Percentiles rank a stretch among this genome's conserved stretches.
Conservation (phyloP, 2,888 invertebrate species). For the Seira musarum region DNA sequence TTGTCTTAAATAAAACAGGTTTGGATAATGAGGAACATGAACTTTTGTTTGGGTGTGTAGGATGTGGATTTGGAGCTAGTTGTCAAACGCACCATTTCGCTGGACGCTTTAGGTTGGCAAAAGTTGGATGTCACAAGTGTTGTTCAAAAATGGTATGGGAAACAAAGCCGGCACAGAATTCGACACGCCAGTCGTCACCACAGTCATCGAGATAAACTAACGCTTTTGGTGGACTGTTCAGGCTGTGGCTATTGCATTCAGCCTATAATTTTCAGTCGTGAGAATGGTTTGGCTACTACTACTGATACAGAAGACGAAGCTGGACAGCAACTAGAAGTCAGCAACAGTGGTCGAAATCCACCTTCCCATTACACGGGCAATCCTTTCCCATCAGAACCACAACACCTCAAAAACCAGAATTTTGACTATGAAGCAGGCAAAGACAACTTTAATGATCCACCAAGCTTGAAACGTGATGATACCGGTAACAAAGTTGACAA, state of each 20-base stretch:
- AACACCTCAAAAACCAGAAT: conserved; percentile 11
- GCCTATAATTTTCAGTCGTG: conserved; percentile 65
- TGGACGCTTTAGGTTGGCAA: conserved; percentile 82
- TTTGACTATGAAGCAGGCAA: conserved; percentile 20
- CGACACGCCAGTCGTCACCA: conserved; percentile 60
- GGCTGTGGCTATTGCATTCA: conserved; percentile 71
- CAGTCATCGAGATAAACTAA: conserved; percentile 76
- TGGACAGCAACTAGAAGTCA: background rate
- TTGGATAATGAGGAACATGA: conserved; percentile 43
- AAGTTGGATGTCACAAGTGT: conserved; percentile 87
- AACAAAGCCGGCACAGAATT: conserved; percentile 65
- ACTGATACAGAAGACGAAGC: background rate
- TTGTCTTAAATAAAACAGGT: conserved; percentile 45
- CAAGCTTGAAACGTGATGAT: conserved; percentile 22
- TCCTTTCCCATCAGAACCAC: too few species aligned
- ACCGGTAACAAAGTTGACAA: conserved; percentile 57
- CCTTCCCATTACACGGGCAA: too few species aligned
- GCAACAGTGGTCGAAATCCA: background rate
- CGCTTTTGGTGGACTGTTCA: conserved; percentile 79
- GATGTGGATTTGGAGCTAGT: conserved; percentile 75
- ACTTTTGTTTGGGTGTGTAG: conserved; percentile 61
- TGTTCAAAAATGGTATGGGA: conserved; percentile 82
- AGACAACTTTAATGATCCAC: conserved; percentile 23
- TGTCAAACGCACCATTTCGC: conserved; percentile 76
- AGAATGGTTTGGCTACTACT: conserved; percentile 49